Base-by-base conservation (phyloP, 2,888 invertebrate genomes). In the Drosophila mulleri region DNA sequence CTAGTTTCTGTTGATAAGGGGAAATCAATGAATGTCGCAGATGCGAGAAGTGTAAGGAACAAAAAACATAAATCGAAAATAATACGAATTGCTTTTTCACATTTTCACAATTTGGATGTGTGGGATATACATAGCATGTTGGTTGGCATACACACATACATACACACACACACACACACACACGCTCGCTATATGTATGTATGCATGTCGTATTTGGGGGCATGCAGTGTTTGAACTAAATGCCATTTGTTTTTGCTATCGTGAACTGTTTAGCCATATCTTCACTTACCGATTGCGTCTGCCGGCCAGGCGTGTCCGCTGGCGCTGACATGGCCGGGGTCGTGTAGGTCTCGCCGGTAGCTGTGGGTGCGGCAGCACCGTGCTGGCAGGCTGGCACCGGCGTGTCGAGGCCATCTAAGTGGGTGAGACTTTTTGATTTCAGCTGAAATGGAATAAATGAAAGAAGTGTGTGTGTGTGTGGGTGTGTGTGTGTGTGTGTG, bases 361-460 rank as follows among this genome's bases (percentile, higher is more conserved):
- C 20, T 26, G 67, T 67, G 69, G 72, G 56, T 64, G 73, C 63
- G 48, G 78, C 75, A 48, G 81, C 67, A 58, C 83, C 91, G 69
- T 91, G 92, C 63, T 91, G 91, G 82, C 92, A 91, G 50, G 8
- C 50, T 60, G 92, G 89, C 78, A 92, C 85, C 85, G 92, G 90
- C 67, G 94, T 93, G 90, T 95, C 95, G 90, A 96, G 93, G 79
- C 94, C 94, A 94, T 96, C 96, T 92, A 96, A 94, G 92, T 96
- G 96, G 79, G 95, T 96, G 90, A 96, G 93, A 92, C 96, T 96
- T 91, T 96, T 94, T 75, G 96, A 96, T 91, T 96, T 95, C 87
- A 96, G 94, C 96, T 96, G 93, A 16, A 93, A 94, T 64, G 57
- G 75, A 59, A 68, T 67, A 47, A 83, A 78, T 79, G 50, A 23